These are phyloP conservation scores for Luperina testacea DNA, from an alignment of 2,888 invertebrate species.

Conservation along the genomic window DNA sequence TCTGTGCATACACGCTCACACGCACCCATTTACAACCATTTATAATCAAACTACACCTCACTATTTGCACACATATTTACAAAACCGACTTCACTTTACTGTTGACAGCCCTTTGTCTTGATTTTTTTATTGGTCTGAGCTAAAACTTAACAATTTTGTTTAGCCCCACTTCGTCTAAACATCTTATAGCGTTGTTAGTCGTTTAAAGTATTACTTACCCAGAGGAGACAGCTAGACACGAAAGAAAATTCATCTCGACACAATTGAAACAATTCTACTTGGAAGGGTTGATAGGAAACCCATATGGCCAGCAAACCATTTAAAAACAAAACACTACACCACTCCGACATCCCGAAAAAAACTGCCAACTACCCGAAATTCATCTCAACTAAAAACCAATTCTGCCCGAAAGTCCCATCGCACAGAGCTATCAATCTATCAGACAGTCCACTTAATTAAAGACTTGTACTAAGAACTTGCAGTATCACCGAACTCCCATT, in stretches of 20 bases:
- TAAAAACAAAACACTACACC: background rate
- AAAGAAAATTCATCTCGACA: too few relatives aligned
- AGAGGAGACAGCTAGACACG: background rate
- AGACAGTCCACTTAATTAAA: constrained; percentile 69
- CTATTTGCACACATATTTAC: too few relatives aligned
- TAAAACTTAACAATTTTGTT: background rate
- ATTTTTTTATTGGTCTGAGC: too few relatives aligned
- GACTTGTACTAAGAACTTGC: constrained; percentile 53
- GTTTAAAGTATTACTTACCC: background rate
- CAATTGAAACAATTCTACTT: background rate
- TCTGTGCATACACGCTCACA: too few relatives aligned
- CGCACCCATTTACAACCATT: too few relatives aligned
- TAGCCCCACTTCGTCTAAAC: background rate
- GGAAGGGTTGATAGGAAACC: background rate
- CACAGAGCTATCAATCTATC: constrained; percentile 69
- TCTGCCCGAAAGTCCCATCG: constrained; percentile 21
- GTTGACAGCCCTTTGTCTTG: too few relatives aligned
- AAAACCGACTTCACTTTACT: too few relatives aligned
- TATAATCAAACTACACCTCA: too few relatives aligned
- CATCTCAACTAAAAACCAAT: constrained; percentile 55
- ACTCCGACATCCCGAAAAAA: background rate
- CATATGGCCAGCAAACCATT: background rate
- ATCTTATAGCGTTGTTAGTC: background rate
- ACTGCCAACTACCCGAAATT: background rate
- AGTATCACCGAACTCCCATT: constrained; percentile 51